Conservation (phyloP, 2,797 vertebrate species). For the Siniperca obscura region DNA sequence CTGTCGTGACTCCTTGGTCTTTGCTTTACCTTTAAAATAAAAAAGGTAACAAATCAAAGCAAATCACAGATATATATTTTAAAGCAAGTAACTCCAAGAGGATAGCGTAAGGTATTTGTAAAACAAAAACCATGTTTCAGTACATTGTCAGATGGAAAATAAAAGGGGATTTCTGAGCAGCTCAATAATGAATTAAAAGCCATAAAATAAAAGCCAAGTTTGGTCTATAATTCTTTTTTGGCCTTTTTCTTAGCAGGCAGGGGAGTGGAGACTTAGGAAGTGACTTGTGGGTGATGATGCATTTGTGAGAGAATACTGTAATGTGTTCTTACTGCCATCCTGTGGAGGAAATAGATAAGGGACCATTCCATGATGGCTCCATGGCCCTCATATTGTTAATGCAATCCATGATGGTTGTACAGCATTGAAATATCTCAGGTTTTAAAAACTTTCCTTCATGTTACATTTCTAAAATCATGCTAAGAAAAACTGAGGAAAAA, state of each 20-base stretch:
- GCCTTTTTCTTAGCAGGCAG: neutral
- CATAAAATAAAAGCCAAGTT: neutral
- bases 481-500: neutral
- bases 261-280: neutral
- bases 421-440: neutral
- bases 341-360: constrained; percentile 43
- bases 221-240: neutral
- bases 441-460: neutral
- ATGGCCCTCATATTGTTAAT: neutral
- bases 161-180: neutral
- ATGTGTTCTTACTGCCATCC: constrained; percentile 63
- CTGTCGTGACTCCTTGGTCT: constrained; percentile 94
- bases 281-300: neutral
- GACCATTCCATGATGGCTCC: too few species aligned
- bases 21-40: constrained; percentile 89
- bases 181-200: neutral
- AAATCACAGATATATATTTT: neutral
- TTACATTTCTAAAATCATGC: neutral
- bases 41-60: neutral
- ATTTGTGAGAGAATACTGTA: neutral
- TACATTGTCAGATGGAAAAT: neutral
- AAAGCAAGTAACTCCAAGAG: neutral
- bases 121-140: neutral
- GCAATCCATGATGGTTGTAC: rapidly evolving
- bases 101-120: neutral